phyloP scores from a whole-genome alignment of 2,888 invertebrate species.

The Agrochola litura region DNA sequence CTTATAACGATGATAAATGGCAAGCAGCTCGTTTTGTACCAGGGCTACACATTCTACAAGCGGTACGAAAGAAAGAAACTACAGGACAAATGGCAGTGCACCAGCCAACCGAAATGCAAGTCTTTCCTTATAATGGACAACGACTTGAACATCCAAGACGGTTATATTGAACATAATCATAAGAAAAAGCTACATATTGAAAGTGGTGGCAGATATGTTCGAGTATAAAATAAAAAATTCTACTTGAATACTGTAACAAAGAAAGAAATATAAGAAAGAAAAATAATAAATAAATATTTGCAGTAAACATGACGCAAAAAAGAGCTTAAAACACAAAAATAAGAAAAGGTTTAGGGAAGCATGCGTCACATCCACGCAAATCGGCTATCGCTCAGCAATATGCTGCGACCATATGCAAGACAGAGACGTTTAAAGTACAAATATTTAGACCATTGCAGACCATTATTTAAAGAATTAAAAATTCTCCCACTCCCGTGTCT shows the following conservation, averaged over 20 bases:
- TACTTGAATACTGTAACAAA: not conserved
- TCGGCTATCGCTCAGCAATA: too few species aligned
- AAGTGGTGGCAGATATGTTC: slow-evolving; percentile 37
- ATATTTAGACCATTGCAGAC: too few species aligned
- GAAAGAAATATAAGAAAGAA: too few species aligned
- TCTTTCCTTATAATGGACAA: slow-evolving; percentile 39
- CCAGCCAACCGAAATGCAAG: slow-evolving; percentile 58
- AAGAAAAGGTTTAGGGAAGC: too few species aligned
- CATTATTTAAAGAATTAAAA: too few species aligned
- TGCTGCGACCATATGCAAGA: too few species aligned
- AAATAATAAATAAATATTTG: too few species aligned
- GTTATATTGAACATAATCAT: slow-evolving; percentile 44
- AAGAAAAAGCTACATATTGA: slow-evolving; percentile 24
- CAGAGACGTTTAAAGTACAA: too few species aligned
- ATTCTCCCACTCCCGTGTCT: too few species aligned
- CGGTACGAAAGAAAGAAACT: slow-evolving; percentile 40
- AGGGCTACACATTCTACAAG: slow-evolving; percentile 61
- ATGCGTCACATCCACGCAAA: too few species aligned
- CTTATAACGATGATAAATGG: slow-evolving; percentile 50
- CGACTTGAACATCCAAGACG: slow-evolving; percentile 25
- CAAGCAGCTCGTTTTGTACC: slow-evolving; percentile 33
- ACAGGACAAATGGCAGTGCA: slow-evolving; percentile 56
- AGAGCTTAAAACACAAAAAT: too few species aligned
- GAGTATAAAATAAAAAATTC: slow-evolving; percentile 41
- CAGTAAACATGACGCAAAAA: too few species aligned